Base-by-base conservation (phyloP, 2,113 vertebrate genomes). In the Blennius ocellaris region DNA sequence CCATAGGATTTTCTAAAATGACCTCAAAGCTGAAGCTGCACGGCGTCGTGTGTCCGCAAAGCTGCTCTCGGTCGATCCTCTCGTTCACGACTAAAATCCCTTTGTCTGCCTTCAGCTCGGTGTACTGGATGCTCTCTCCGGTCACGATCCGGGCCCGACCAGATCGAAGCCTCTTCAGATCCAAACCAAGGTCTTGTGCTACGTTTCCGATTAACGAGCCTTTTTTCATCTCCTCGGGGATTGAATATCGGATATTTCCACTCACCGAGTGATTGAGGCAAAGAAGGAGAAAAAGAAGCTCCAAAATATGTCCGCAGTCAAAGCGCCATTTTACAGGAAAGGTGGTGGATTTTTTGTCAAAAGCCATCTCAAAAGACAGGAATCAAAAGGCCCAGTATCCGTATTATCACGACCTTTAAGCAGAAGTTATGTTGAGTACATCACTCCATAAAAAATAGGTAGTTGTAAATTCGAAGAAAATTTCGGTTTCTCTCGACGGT, bases 1-100 rank as follows among this genome's bases (percentile, higher is more conserved):
- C 87, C 84, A 91, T 87, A 0, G 94, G 93, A 1, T 90, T 92
- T 88, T 94, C 89, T 48, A 92, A 40, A 52, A 93, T 82, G 36
- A 92, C 89, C 75, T 92, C 90, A 59, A 93, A 90, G 17, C 67
- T 78, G 3, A 92, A 90, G 45, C 87, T 92, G 7, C 91, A 93
- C 0, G 83, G 88, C 0, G 79, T 80, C 2, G 61, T 43, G 8
- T 89, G 81, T 53, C 83, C 88, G 15, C 90, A 92, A 1, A 93
- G 87, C 80, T 87, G 80, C 62, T 92, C 92, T 49, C 88, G 69
- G 65, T 92, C 90, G 55, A 92, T 89, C 65, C 90, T 85, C 60
- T 90, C 86, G 6, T 77, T 82, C 39, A 92, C 89, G 8, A 91
- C 64, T 36, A 92, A 43, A 45, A 39, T 75, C 73, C 92, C 90